Evolutionary conservation across 92 coral and sea anemone species (phyloP), one percentile per base, ranked within the genome.

Genomic region (Desmophyllum pertusum): DNA sequence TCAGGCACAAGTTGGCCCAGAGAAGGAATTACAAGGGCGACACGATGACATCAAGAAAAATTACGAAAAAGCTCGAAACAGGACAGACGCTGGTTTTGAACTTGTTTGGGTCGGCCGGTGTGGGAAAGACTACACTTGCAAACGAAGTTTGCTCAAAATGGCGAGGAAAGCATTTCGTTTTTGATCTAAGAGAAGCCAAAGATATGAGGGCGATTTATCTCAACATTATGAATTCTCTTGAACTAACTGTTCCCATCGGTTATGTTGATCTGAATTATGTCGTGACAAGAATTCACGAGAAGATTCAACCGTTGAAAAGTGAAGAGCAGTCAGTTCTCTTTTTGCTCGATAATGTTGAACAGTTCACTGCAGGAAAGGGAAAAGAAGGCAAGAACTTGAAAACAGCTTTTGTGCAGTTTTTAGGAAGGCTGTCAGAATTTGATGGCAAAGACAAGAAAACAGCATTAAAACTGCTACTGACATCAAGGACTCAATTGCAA

Each of bases 91-190:
- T 77, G 0, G 91, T 80, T 25, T 53, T 93, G n/a, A 90, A 90
- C 86, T 82, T 93, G 76, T 88, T 74, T 63, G 97, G 97, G 3
- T 85, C 86, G 29, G 86, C 92, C 8, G 97, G 97, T 3, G 92
- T 93, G 14, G 97, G 97, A 27, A 93, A 93, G 64, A 93, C 97
- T 69, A 90, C 89, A 0, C 83, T 93, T 45, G 97, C 97, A 10
- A 43, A 79, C 57, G 86, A 88, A 35, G 51, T 81, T 73, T 81
- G 79, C 29, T 25, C 40, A 0, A 27, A 73, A 39, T 81, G 86
- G 86, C 21, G 7, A 3, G 85, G 85, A 14, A 25, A 10, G 52
- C 23, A 61, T 38, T 19, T 37, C 27, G 76, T 67, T 10, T 33
- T 87, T 37, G 91, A 90, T 75, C 75, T 90, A 45, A 90, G 89